Evolutionary conservation across 2,797 vertebrate genomes (phyloP), one percentile per base, ranked within the genome.

Genomic region (Harpagifer antarcticus): DNA sequence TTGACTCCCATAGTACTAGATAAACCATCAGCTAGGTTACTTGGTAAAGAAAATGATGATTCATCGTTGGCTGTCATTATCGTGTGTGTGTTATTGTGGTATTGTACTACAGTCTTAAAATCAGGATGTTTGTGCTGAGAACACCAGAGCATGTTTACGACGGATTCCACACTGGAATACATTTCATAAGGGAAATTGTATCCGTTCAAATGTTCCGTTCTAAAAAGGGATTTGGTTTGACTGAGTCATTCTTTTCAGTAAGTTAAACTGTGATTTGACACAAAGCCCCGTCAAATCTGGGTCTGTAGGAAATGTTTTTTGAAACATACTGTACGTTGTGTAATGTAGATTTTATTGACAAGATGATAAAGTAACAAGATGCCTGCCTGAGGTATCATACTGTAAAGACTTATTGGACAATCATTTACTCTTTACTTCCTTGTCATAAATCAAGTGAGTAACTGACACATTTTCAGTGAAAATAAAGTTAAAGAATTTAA

Each of bases 1-100:
- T 61, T 72, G n/a, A 78, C 54, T 66, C 62, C 15, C 17, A 60
- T 58, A 53, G 50, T 10, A 73, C 15, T 49, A 67, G 31, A 70
- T 57, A 9, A 59, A 84, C 68, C 47, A 23, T 45, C 49, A 47
- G 47, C 64, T 60, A 48, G 45, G 53, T 67, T 20, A 54, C 33
- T 66, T 43, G 15, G 14, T 49, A 20, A 43, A 9, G 23, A 61
- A 59, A 64, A 70, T 16, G 7, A 66, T 42, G 50, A 19, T 47
- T 50, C 14, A 14, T 1, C 8, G 10, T 40, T 19, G 5, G 48
- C 11, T n/a, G 15, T 63, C 11, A 57, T 54, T 3, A 2, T 3
- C 54, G 48, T 27, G 27, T 5, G 27, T 14, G 68, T 52, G 7
- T 3, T 2, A 69, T 19, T 42, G 55, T 50, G 12, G 44, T 33